These are phyloP conservation scores for Hozukius guyotensis DNA, from an alignment of 2,797 vertebrate genomes.

Conservation along the genomic window DNA sequence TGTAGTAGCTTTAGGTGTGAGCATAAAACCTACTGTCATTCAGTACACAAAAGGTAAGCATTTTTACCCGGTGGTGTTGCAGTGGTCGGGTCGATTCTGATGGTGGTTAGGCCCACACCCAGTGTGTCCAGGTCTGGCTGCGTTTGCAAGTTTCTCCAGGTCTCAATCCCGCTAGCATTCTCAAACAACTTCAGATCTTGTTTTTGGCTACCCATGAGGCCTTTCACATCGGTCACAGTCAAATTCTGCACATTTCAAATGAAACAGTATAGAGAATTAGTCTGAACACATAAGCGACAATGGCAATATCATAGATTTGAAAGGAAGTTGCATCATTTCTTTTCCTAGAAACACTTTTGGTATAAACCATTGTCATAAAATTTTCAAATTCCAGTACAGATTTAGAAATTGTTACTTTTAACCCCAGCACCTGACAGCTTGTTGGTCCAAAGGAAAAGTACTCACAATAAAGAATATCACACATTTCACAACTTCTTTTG, in stretches of 20 bases:
- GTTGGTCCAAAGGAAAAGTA: background rate
- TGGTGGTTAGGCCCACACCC: conserved; percentile 43
- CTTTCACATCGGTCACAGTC: conserved; percentile 56
- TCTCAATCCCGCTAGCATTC: conserved; percentile 45
- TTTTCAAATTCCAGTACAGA: background rate
- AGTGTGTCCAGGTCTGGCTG: conserved; percentile 64
- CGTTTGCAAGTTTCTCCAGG: conserved; percentile 60
- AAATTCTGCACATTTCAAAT: conserved; percentile 53
- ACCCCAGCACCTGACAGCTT: background rate
- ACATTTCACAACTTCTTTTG: background rate
- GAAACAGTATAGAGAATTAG: background rate
- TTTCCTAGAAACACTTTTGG: background rate
- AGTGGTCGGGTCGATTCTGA: background rate
- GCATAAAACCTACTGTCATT: background rate
- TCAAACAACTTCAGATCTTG: conserved; percentile 74
- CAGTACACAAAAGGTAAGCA: background rate
- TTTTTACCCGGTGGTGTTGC: background rate
- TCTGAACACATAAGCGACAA: background rate
- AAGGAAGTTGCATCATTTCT: background rate
- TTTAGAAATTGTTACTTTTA: background rate
- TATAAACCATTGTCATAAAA: background rate
- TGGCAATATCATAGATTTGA: background rate
- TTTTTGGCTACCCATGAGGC: conserved; percentile 53
- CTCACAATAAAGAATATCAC: background rate
- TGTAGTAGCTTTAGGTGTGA: background rate